A percentile compares a stretch with the other conserved stretches of the same genome.
These are phyloP conservation scores for Neodiprion pinetum DNA, from an alignment of 1,140 invertebrate species.

Conservation along the genomic window DNA sequence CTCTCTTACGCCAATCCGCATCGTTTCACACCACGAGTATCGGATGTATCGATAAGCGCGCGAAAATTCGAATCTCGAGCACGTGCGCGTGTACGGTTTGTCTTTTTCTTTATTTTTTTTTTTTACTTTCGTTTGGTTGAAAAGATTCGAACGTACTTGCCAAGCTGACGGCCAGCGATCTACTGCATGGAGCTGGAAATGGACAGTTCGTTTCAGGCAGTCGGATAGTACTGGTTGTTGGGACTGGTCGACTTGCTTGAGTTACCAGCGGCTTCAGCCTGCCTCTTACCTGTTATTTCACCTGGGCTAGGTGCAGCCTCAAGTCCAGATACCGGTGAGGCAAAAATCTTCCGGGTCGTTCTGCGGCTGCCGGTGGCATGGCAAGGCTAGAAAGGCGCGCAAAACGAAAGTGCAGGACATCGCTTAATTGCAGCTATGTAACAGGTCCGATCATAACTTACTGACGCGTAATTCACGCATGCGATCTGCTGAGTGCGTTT, in stretches of 20 bases:
- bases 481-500: not conserved
- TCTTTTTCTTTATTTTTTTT: not conserved
- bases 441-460: no score
- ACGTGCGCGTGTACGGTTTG: no score
- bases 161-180: slow-evolving; percentile 33
- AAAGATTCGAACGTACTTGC: slow-evolving; percentile 41
- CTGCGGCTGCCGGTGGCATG: no score
- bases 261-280: not conserved
- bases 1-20: not conserved
- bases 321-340: not conserved
- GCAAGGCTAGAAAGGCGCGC: no score
- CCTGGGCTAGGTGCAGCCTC: not conserved
- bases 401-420: no score
- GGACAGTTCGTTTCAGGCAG: not conserved
- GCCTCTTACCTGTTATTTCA: not conserved
- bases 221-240: not conserved
- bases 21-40: not conserved
- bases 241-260: not conserved
- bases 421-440: no score
- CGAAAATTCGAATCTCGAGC: no score
- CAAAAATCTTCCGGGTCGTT: not conserved
- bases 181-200: slow-evolving; percentile 28
- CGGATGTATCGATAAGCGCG: no score
- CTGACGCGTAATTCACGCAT: not conserved
- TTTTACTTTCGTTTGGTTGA: not conserved